phyloP scores from a whole-genome alignment of 2,113 vertebrate genomes.

The Amazona guildingii region DNA sequence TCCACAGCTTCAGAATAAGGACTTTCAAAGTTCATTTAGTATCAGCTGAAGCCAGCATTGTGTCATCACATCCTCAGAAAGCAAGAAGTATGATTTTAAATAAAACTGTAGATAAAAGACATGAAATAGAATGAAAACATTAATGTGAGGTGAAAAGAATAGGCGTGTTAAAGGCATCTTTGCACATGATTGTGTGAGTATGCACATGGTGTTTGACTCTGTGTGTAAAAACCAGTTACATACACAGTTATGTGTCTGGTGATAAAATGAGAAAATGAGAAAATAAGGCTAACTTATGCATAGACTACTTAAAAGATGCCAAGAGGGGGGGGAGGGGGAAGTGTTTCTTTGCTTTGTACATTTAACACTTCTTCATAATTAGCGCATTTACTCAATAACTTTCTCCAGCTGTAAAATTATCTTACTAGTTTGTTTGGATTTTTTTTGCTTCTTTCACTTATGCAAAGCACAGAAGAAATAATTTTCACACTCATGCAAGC shows the following conservation, averaged over 20 bases:
- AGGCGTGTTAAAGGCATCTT: not conserved
- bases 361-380: not conserved
- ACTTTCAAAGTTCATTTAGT: conserved; percentile 29
- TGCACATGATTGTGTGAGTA: not conserved
- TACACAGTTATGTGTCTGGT: not conserved
- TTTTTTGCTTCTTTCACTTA: not conserved
- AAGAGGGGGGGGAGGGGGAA: not conserved
- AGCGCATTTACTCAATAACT: not conserved
- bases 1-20: conserved; percentile 22
- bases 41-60: not conserved
- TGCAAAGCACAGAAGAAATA: not conserved
- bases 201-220: not conserved
- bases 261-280: conserved; percentile 5
- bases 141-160: not conserved
- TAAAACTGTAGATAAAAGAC: conserved; percentile 43
- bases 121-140: not conserved
- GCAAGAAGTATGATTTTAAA: conserved; percentile 18
- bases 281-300: not conserved
- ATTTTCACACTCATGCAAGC: not conserved
- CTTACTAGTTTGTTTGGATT: fast-evolving
- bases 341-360: not conserved
- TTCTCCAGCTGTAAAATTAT: not conserved
- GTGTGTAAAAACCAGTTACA: not conserved
- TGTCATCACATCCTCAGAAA: conserved; percentile 20
- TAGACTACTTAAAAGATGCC: not conserved